Evolutionary conservation across 2,113 vertebrate genomes (phyloP), one percentile per base, ranked within the genome.

Genomic region (Pteruthius melanotis): DNA sequence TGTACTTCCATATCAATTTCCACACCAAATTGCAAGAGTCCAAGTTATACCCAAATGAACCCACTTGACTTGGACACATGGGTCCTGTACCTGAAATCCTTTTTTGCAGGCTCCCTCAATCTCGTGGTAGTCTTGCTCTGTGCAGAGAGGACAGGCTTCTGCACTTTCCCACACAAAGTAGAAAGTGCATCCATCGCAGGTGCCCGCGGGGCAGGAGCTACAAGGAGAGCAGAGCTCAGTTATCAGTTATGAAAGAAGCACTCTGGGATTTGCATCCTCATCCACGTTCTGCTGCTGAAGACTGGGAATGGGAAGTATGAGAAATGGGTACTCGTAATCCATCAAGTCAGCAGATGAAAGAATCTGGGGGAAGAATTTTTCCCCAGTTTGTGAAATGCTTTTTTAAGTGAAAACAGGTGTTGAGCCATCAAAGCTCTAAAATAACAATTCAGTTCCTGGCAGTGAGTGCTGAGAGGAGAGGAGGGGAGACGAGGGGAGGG

Each of bases 91-190:
- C 99, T 99, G 99, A 40, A 98, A 96, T 88, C 99, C 98, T 75
- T 98, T 98, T 84, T 98, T 99, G 97, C 99, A 99, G 59, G 98
- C 99, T 71, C 98, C 99, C 69, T 99, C 99, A 44, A 99, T 99
- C 90, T 98, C 98, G 3, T 99, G 99, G 88, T 99, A 99, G 96
- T 99, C 99, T 52, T 97, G 98, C 42, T 98, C 97, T 0, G 98
- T 99, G 95, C 99, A 99, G 50, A 98, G 98, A n/a, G 99, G 99
- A 89, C 99, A 99, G 24, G 99, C 99, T 74, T 98, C 99, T 5
- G 98, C 98, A 80, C 99, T 99, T 96, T 99, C 99, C 99, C 99
- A 99, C 16, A 99, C 87, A 76, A 99, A 99, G 93, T 98, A 96
- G 96, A 99, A 99, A 5, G 97, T 98, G 93, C 99, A 99, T 42